Evolutionary conservation across 2,888 invertebrate species (phyloP), one percentile per base, ranked within the genome.

Genomic region (Lycia hirtaria): DNA sequence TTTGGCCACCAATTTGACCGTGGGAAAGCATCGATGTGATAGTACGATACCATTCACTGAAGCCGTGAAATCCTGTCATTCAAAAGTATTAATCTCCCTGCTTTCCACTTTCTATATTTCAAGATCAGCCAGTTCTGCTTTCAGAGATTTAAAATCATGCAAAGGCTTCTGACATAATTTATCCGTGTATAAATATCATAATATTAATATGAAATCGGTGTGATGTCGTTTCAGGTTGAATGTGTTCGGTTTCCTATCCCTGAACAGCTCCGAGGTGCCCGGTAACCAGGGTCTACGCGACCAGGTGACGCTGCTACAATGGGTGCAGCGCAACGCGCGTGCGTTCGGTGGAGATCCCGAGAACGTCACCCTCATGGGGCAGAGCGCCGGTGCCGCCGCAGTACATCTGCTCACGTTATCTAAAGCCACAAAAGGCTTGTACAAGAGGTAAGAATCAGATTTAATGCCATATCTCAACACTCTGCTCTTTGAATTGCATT

Each of bases 211-310:
- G 6, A n/a, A n/a, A 1, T 1, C 5, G 10, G 20, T 38, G 20
- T 12, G 33, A 47, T 22, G n/a, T 81, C 4, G 9, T 56, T 84
- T 4, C 83, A 91, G 91, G 58, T 53, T 90, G 38, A 87, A 87
- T 60, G 82, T 85, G 2, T 82, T 92, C 57, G 93, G 93, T 12
- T 93, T 90, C 69, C 76, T 92, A 12, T 86, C 86, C 0, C 71
- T 90, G 49, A 83, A 85, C 65, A 77, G 86, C 0, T 49, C 76
- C 0, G 67, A 74, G 52, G 69, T 90, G 4, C 92, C 92, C 17
- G 92, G 91, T n/a, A 92, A 92, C 77, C 81, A 81, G 52, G 92
- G 88, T 0, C 73, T 92, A n/a, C 83, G 91, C 1, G 92, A 92
- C 68, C 76, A 79, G 62, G 72, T 91, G 45, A 85, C 88, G 14